These are phyloP conservation scores for Apamea crenata DNA, from an alignment of 2,888 invertebrate genomes.

Conservation along the genomic window DNA sequence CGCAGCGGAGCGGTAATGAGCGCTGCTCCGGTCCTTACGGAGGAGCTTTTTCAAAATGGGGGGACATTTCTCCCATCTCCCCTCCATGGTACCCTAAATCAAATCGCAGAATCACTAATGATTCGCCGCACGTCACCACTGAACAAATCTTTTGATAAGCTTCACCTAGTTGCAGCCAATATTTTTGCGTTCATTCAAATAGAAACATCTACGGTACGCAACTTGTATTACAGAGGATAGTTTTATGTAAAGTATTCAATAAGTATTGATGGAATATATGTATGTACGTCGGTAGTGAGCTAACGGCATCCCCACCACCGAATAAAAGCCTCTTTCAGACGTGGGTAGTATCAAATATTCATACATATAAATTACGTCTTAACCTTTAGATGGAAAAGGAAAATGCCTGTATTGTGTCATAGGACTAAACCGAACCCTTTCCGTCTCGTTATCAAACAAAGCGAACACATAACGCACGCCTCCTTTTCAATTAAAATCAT, in stretches of 20 bases:
- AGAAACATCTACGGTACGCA: background rate
- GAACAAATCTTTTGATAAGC: slow-evolving; percentile 23
- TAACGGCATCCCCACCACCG: background rate
- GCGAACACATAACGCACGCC: slow-evolving; percentile 3
- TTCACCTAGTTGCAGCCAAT: background rate
- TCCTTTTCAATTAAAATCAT: slow-evolving; percentile 48
- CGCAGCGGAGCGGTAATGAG: slow-evolving; percentile 36
- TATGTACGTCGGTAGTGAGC: background rate
- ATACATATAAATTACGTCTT: slow-evolving; percentile 24
- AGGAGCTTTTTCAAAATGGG: slow-evolving; percentile 44
- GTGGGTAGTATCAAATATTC: slow-evolving; percentile 11
- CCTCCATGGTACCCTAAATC: slow-evolving; percentile 15
- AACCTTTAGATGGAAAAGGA: slow-evolving; percentile 21
- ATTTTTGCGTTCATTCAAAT: slow-evolving; percentile 7
- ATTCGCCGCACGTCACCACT: slow-evolving; percentile 22
- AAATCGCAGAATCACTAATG: slow-evolving; percentile 49
- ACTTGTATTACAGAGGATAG: background rate
- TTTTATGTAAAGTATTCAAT: slow-evolving; percentile 5
- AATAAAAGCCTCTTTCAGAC: slow-evolving; percentile 7
- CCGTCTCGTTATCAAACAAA: background rate
- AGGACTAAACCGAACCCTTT: background rate
- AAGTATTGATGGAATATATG: slow-evolving; percentile 5
- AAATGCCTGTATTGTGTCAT: background rate
- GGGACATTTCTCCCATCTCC: no score
- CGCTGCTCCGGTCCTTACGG: slow-evolving; percentile 38